Base-by-base conservation (phyloP, 2,888 invertebrate genomes). In the Cataglyphis cursor region DNA sequence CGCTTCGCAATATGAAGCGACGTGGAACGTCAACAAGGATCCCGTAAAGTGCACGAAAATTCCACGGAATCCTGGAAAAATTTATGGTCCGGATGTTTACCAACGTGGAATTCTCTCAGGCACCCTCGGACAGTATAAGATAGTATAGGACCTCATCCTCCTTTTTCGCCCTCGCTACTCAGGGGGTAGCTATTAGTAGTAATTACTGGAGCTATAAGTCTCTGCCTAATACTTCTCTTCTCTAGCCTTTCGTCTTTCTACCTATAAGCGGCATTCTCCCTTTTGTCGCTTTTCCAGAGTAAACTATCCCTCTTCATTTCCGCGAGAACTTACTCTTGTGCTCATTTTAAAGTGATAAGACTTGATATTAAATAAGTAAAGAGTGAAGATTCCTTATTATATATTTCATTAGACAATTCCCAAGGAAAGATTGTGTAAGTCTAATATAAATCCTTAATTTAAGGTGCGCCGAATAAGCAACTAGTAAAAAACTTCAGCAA, bases 121-220 rank as follows among this genome's bases (percentile, higher is more conserved):
- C 73, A 68, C 64, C 70, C 68, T 35, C 75, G 41, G 62, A 28
- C 76, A 62, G 44, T 76, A 48, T 41, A 70, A 66, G 76, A 82
- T 74, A 72, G 73, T 54, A 74, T 41, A 83, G 84, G 64, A 59
- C 68, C 18, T 18, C 54, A 72, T 74, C 76, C 74, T 64, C 59
- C 83, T 73, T 73, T 73, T 8, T 82, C 18, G 44, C 70, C 72
- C 62, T 73, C 72, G 54, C 54, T 57, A 48, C 83, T 81, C 72
- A 61, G 72, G 28, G 82, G 85, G 61, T 74, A 81, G 89, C 90
- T 91, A 92, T 91, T 91, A 91, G 89, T 88, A 90, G 91, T 92
- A 91, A 91, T 91, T 91, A 91, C 91, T 82, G 84, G 86, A 78
- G 87, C 89, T 90, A 92, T 91, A 91, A 92, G 91, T 91, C 92